A percentile compares a stretch with the other conserved stretches of the same genome.
phyloP scores from a whole-genome alignment of 2,113 vertebrate genomes.

The Psittacus erithacus region DNA sequence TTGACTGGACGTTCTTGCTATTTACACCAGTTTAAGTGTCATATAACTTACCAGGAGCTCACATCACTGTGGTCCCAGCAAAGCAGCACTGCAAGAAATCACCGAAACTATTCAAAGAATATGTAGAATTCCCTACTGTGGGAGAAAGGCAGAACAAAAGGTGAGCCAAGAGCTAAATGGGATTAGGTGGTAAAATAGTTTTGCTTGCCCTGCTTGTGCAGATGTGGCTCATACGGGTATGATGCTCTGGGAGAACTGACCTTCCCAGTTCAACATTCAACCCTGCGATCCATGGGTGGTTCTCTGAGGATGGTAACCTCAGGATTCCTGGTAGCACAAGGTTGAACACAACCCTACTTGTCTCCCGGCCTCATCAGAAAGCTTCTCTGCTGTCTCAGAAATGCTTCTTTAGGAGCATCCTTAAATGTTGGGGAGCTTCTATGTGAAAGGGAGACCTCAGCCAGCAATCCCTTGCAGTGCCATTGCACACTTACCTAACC shows the following conservation, averaged over 20 bases:
- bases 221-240: neutral
- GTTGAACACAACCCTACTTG: neutral
- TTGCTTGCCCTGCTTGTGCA: neutral
- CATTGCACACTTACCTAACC: neutral
- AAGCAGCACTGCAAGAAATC: neutral
- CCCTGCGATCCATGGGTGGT: neutral
- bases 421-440: neutral
- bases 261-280: neutral
- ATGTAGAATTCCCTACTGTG: neutral
- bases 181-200: constrained; percentile 5
- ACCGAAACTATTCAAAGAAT: neutral
- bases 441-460: neutral
- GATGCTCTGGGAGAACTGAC: neutral
- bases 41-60: neutral
- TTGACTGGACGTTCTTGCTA: neutral
- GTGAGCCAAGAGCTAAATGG: constrained; percentile 2
- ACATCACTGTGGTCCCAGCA: neutral
- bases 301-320: neutral
- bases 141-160: constrained; percentile 33
- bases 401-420: neutral
- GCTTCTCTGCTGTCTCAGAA: neutral
- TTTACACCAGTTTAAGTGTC: constrained; percentile 23
- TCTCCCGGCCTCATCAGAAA: neutral
- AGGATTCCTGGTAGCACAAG: rapidly evolving
- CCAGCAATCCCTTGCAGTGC: neutral